Evolutionary conservation across 2,888 invertebrate genomes (phyloP), one percentile per base, ranked within the genome.

Genomic region (Hedychridium roseum): DNA sequence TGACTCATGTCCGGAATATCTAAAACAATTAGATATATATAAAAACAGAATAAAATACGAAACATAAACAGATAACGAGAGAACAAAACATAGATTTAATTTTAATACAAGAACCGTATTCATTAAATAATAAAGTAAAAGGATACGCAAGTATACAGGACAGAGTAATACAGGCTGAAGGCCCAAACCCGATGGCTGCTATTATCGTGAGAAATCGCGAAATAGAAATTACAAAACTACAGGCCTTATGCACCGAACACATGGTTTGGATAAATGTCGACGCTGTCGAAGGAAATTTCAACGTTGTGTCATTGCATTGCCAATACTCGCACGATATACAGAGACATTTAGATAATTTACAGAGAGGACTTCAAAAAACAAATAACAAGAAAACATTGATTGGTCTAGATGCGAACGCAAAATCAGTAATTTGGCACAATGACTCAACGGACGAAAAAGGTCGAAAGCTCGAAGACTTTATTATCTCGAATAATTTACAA

Each of bases 21-120:
- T n/a, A n/a, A n/a, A n/a, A n/a, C n/a, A n/a, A n/a, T n/a, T n/a
- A n/a, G n/a, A n/a, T n/a, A n/a, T 3, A 12, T 16, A 14, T 31
- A 11, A 15, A 3, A 5, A 12, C 3, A 11, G 12, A 14, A 12
- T 31, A 31, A 9, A 31, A 2, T 31, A 16, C 4, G 12, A 4
- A 27, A 6, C n/a, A 9, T n/a, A n/a, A n/a, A n/a, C n/a, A n/a
- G n/a, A n/a, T n/a, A n/a, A n/a, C n/a, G n/a, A n/a, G n/a, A n/a
- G 17, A n/a, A 21, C 3, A 39, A 7, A 2, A 27, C 2, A 21
- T 41, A 15, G 31, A 31, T 11, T 9, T 41, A 15, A n/a, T 41
- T 14, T 14, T 5, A 1, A 2, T 41, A 3, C 41, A 41, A 16
- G 41, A 41, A 26, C 41, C 41, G 5, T 41, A 41, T 12, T 6